A percentile compares a stretch with the other conserved stretches of the same genome.
These are phyloP conservation scores for Heliconius hewitsoni DNA, from an alignment of 1,140 invertebrate species.

Conservation along the genomic window DNA sequence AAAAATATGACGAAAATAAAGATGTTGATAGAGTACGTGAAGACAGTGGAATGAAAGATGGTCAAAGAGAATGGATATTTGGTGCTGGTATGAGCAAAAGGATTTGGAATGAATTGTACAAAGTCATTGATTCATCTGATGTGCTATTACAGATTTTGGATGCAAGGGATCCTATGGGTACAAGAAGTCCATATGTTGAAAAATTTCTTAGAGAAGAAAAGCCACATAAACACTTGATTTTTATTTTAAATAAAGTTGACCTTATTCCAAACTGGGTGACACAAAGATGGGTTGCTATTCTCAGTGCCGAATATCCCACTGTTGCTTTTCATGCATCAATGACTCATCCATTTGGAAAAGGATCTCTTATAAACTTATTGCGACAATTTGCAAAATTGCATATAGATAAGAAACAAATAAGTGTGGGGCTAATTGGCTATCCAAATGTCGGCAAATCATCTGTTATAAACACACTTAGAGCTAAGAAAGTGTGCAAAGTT, in stretches of 20 bases:
- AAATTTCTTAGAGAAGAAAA: conserved; percentile 95
- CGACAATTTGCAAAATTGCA: conserved; percentile 98
- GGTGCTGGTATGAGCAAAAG: conserved; percentile 96
- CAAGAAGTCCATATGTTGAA: conserved; percentile 95
- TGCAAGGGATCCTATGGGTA: conserved; percentile 97
- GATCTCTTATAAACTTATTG: conserved; percentile 97
- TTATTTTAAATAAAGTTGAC: conserved; percentile 97
- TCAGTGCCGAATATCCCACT: conserved; percentile 97
- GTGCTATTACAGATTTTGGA: conserved; percentile 97
- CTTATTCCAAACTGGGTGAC: conserved; percentile 98
- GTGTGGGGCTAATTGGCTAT: conserved; percentile 99
- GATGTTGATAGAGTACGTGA: conserved; percentile 92
- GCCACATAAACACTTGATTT: conserved; percentile 96
- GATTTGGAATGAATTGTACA: conserved; percentile 99
- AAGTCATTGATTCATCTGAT: conserved; percentile 99
- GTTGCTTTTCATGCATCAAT: conserved; percentile 99
- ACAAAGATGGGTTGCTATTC: conserved; percentile 95
- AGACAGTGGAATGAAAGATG: conserved; percentile 89
- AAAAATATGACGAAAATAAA: conserved; percentile 89
- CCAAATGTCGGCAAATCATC: conserved; percentile 99
- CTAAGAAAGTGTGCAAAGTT: conserved; percentile 98
- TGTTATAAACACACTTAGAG: conserved; percentile 97
- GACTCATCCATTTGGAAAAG: conserved; percentile 99
- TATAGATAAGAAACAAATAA: conserved; percentile 98
- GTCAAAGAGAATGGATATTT: conserved; percentile 92